phyloP scores from a whole-genome alignment of 2,888 invertebrate genomes.

The Leptogaster cylindrica region DNA sequence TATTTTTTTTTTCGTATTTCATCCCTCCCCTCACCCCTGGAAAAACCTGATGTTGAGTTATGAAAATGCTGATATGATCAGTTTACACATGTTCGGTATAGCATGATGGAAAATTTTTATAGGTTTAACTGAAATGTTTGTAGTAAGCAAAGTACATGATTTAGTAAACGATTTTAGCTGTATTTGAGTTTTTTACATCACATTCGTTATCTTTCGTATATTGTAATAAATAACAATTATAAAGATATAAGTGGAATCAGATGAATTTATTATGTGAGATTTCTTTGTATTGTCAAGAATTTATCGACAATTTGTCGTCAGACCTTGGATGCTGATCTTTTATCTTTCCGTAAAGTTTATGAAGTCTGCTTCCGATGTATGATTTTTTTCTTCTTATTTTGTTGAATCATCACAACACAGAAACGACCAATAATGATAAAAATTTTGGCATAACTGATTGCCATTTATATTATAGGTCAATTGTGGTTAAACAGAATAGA shows the following conservation, averaged over 20 bases:
- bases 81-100: constrained; percentile 35
- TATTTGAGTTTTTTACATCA: constrained; percentile 8
- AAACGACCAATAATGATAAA: too few relatives aligned
- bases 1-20: too few relatives aligned
- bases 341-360: too few relatives aligned
- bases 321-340: too few relatives aligned
- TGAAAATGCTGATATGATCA: constrained; percentile 40
- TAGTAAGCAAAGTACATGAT: neutral
- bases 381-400: too few relatives aligned
- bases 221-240: constrained; percentile 3
- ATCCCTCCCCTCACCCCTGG: constrained; percentile 16
- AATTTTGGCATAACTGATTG: too few relatives aligned
- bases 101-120: constrained; percentile 25
- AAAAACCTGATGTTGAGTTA: constrained; percentile 30
- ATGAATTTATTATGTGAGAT: constrained; percentile 2
- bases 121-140: constrained; percentile 10
- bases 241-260: constrained; percentile 6
- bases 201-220: constrained; percentile 2
- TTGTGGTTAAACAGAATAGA: too few relatives aligned
- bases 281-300: too few relatives aligned
- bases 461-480: too few relatives aligned
- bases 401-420: too few relatives aligned
- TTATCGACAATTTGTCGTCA: too few relatives aligned
- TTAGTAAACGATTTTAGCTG: neutral
- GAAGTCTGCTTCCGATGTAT: too few relatives aligned